Evolutionary conservation across 2,888 invertebrate genomes (phyloP), one percentile per base, ranked within the genome.

Genomic region (Schizotus pectinicornis): DNA sequence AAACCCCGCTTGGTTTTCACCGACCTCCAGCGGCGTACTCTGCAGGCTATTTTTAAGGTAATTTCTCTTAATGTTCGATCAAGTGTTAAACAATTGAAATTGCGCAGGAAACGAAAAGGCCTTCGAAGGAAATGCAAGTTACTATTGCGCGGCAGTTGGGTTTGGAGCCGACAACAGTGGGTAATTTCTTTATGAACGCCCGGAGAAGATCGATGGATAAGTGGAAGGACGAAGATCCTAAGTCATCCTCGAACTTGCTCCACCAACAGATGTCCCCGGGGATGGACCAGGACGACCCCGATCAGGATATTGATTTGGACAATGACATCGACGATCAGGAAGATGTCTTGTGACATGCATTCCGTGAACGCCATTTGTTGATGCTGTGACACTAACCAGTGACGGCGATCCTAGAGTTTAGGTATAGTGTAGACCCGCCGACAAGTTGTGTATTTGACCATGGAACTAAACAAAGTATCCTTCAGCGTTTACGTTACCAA

Each of bases 131-230:
- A 84, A 98, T 98, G 98, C 98, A 98, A 84, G 96, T 98, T 74
- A 98, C 98, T 74, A 98, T 98, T 83, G 98, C 98, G 30, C 86
- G 98, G 69, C 98, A 98, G 79, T 84, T 98, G 72, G 97, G 98
- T 62, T 85, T 98, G 67, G 97, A 98, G 79, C 96, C 98, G 50
- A 96, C 96, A 51, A 98, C 98, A 7, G 98, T 98, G 57, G 98
- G 98, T 46, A 99, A 99, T 81, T 99, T 99, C 86, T 99, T 99
- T 84, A 99, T 99, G 99, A 99, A 99, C 81, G 99, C 99, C n/a
- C 86, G 98, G 59, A 87, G 99, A 70, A 88, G 99, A 67, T 94
- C 94, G 2, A 94, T 94, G 93, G 98, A 98, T 82, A 98, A 98
- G 77, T 98, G 98, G 97, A 92, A 94, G 79, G 97, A 97, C 76